Conservation (phyloP, 2,113 vertebrate species). For the Galbula dea region DNA sequence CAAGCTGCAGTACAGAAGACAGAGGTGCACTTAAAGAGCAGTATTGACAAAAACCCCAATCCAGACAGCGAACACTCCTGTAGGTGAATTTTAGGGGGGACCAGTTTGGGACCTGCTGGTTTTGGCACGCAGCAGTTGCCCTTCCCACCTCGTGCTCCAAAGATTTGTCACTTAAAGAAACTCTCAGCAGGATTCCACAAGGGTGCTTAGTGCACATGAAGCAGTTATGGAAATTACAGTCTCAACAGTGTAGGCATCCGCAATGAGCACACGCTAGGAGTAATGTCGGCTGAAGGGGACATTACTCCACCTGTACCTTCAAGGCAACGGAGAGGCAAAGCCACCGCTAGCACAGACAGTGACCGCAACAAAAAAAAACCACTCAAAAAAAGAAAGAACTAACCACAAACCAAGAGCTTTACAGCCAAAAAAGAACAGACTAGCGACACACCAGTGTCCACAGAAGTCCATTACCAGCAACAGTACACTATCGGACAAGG, state of each 20-base stretch:
- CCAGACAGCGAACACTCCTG: not conserved
- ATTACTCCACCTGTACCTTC: slow-evolving; percentile 80
- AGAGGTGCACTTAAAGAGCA: not conserved
- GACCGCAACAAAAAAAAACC: slow-evolving; percentile 73
- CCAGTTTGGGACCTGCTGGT: not conserved
- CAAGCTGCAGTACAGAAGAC: not conserved
- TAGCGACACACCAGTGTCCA: slow-evolving; percentile 76
- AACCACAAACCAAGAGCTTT: slow-evolving; percentile 80
- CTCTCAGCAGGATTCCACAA: slow-evolving; percentile 93
- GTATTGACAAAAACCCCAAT: not conserved
- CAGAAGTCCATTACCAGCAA: slow-evolving; percentile 69
- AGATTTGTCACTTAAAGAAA: slow-evolving; percentile 60
- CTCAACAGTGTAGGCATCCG: slow-evolving; percentile 78
- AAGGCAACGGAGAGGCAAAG: slow-evolving; percentile 79
- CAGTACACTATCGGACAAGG: slow-evolving; percentile 66
- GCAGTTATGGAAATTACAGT: slow-evolving; percentile 85
- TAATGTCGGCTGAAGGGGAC: slow-evolving; percentile 75
- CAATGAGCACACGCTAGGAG: slow-evolving; percentile 77
- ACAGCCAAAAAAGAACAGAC: slow-evolving; percentile 75
- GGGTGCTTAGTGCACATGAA: slow-evolving; percentile 85
- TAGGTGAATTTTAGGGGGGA: not conserved
- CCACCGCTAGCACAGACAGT: slow-evolving; percentile 78
- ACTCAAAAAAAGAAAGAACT: slow-evolving; percentile 65
- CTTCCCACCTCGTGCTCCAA: not conserved
- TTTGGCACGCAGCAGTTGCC: not conserved